phyloP scores from a whole-genome alignment of 2,797 vertebrate species.

The Parotocinclus haroldoi region DNA sequence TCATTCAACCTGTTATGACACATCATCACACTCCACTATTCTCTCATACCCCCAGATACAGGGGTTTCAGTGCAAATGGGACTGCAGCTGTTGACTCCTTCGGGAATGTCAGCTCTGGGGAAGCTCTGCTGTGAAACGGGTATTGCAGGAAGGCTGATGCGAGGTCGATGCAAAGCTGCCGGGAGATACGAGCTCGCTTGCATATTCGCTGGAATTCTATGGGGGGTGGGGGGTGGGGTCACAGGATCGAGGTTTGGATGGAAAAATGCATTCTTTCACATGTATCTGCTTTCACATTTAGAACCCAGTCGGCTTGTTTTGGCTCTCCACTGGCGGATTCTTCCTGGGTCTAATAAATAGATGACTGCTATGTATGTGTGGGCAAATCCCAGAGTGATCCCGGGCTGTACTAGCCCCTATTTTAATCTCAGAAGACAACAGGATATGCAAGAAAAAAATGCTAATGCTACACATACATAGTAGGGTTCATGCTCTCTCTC shows the following conservation, averaged over 20 bases:
- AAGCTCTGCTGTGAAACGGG: slow-evolving; percentile 37
- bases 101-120: slow-evolving; percentile 41
- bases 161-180: slow-evolving; percentile 31
- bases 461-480: too few relatives aligned
- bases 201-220: slow-evolving; percentile 28
- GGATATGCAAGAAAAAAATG: too few relatives aligned
- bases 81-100: slow-evolving; percentile 56
- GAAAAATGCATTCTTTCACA: slow-evolving; percentile 77
- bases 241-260: slow-evolving; percentile 65
- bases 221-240: slow-evolving; percentile 60
- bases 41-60: slow-evolving; percentile 38
- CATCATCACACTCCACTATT: slow-evolving; percentile 18
- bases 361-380: slow-evolving; percentile 39
- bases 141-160: slow-evolving; percentile 38
- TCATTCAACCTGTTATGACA: slow-evolving; percentile 24
- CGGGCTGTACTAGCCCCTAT: slow-evolving; percentile 21
- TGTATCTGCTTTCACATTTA: slow-evolving; percentile 71
- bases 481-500: too few relatives aligned
- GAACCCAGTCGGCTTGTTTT: slow-evolving; percentile 62
- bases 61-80: slow-evolving; percentile 52
- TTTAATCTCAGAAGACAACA: too few relatives aligned
- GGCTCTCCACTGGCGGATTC: slow-evolving; percentile 48
- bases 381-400: slow-evolving; percentile 34
- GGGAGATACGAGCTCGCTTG: slow-evolving; percentile 32
- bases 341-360: slow-evolving; percentile 49